Base-by-base conservation (phyloP, 2,797 vertebrate genomes). In the Ataeniobius toweri region DNA sequence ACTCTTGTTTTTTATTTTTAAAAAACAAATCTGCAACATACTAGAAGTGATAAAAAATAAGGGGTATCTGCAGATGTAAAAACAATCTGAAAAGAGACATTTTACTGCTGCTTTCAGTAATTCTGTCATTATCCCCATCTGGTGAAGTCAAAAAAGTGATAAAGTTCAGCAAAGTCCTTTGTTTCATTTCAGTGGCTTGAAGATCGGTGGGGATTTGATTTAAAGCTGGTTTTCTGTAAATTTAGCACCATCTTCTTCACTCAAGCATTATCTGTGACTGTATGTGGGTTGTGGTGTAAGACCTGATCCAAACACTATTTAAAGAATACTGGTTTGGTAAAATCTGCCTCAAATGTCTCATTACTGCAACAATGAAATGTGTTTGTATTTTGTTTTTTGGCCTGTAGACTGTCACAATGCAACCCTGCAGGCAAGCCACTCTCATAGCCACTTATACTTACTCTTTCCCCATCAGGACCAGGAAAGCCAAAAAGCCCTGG, bases 401-500 rank as follows among this genome's bases (percentile, higher is more conserved):
- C 50, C 63, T 41, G 3, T 6, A 71, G 56, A 73, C 44, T 63
- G n/a, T 74, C 77, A 79, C 72, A 84, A 83, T 61, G 53, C 59
- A 81, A 61, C 71, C 74, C 80, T 50, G 74, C 13, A 28, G 78
- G 74, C 53, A 67, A 80, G 65, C 82, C 26, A 20, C 73, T 73
- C 53, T 76, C 55, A 46, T 26, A 73, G 65, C 56, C 61, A n/a
- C 10, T 56, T 53, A 90, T 89, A 99, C 98, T 98, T 93, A 99
- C 98, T 95, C 97, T 96, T 85, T 99, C 98, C 90, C 98, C 98
- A 83, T 99, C 97, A 36, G 97, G 90, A 89, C 98, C 98, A 6
- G 96, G 96, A 81, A 97, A 95, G 82, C 98, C 98, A 89, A 97
- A 97, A 86, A 98, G 95, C 83, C 98, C 98, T 1, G 96, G 96